Conservation (phyloP, 2,797 vertebrate genomes). For the Lacerta bilineata region DNA sequence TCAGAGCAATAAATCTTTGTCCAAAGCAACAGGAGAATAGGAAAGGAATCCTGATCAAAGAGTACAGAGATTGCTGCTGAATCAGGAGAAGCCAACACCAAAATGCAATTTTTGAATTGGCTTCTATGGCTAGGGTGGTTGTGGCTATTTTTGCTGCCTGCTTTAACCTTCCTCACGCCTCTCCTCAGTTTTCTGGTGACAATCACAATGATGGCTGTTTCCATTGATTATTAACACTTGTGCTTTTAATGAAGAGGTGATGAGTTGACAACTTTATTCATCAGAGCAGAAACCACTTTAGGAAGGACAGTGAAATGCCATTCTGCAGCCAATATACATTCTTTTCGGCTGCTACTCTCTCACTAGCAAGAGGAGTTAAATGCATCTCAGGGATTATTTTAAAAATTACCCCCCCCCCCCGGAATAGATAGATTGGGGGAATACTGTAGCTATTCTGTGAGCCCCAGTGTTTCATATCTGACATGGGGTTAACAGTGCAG, state of each 20-base stretch:
- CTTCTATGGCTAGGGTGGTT: background rate
- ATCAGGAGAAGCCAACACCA: background rate
- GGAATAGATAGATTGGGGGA: background rate
- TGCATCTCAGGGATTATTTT: background rate
- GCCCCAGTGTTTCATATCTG: background rate
- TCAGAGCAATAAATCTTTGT: background rate
- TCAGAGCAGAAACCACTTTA: background rate
- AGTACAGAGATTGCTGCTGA: background rate
- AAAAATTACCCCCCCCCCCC: too few relatives aligned
- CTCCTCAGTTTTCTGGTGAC: background rate
- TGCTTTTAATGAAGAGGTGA: background rate
- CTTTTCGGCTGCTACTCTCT: background rate
- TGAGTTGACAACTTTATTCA: background rate
- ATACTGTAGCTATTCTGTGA: background rate
- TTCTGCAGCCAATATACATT: background rate
- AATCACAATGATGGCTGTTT: background rate
- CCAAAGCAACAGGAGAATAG: background rate
- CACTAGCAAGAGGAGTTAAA: background rate
- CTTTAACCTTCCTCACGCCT: background rate
- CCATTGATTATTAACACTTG: too few relatives aligned
- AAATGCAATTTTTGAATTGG: background rate
- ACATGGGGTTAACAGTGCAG: background rate
- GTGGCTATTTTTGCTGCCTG: background rate
- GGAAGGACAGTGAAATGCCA: background rate
- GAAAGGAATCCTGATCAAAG: background rate